These are phyloP conservation scores for Hyles vespertilio DNA, from an alignment of 1,140 invertebrate species.

Conservation along the genomic window DNA sequence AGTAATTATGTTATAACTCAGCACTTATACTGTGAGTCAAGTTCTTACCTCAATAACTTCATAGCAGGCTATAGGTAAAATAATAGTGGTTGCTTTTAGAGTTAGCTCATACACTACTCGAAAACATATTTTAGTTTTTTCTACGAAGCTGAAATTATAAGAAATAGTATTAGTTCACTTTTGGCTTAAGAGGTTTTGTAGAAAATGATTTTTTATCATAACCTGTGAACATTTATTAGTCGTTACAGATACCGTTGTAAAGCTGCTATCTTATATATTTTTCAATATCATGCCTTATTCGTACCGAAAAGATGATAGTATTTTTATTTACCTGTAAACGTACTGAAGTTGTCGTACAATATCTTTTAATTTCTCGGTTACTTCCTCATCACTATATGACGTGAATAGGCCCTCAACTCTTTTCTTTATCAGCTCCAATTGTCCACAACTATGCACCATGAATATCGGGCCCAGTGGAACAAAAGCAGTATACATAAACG, in stretches of 20 bases:
- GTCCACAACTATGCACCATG: slow-evolving; percentile 43
- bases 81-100: background rate
- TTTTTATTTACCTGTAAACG: slow-evolving; percentile 21
- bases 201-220: too few relatives aligned
- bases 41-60: background rate
- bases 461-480: slow-evolving; percentile 37
- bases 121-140: slow-evolving; percentile 27
- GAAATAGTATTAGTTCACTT: too few relatives aligned
- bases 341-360: slow-evolving; percentile 22
- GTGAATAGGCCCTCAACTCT: slow-evolving; percentile 25
- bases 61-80: background rate
- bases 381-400: slow-evolving; percentile 8
- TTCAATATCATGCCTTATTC: background rate
- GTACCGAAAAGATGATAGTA: background rate
- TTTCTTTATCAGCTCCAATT: slow-evolving; percentile 31
- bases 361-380: slow-evolving; percentile 23
- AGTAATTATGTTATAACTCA: too few relatives aligned
- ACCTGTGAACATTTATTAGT: too few relatives aligned
- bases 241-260: background rate
- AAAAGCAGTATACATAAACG: slow-evolving; percentile 28
- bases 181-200: too few relatives aligned
- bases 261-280: background rate
- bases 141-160: slow-evolving; percentile 27
- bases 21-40: too few relatives aligned
- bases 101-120: slow-evolving; percentile 24